phyloP scores from a whole-genome alignment of 2,797 vertebrate genomes.

The Lepilemur ruficaudatus region DNA sequence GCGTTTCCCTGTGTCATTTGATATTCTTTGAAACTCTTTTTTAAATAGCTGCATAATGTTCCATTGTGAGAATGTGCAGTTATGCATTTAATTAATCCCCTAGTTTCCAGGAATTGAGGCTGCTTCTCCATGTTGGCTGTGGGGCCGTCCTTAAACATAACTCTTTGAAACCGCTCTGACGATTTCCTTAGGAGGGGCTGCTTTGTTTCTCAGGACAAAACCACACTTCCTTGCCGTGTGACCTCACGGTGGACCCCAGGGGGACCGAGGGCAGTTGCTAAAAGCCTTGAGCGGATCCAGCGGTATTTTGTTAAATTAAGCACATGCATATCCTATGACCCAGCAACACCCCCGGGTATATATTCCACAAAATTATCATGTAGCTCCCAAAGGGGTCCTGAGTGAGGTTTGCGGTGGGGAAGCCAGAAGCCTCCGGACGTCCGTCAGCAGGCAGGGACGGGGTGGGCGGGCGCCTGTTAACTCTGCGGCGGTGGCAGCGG shows the following conservation, averaged over 20 bases:
- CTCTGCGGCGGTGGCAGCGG: not conserved
- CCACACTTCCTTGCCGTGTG: not conserved
- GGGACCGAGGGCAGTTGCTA: not conserved
- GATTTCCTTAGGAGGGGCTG: rapidly evolving
- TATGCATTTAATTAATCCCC: not conserved
- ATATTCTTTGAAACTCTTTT: not conserved
- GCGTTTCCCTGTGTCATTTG: not conserved
- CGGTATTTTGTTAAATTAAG: not conserved
- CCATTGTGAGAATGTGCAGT: not conserved
- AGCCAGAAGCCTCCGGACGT: not conserved
- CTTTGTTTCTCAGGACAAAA: not conserved
- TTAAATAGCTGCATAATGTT: rapidly evolving
- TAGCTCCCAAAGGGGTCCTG: not conserved
- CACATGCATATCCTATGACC: not conserved
- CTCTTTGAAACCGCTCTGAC: not conserved
- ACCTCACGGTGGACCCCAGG: rapidly evolving
- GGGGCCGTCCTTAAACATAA: not conserved
- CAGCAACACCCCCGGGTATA: not conserved
- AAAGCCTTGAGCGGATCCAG: not conserved
- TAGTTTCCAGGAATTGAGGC: not conserved
- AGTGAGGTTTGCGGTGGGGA: not conserved
- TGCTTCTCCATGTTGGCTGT: not conserved
- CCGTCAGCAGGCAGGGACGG: not conserved
- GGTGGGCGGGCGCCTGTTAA: not conserved
- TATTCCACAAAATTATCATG: not conserved